These are phyloP conservation scores for Delphinus delphis DNA, from an alignment of 2,113 vertebrate species.

Conservation along the genomic window DNA sequence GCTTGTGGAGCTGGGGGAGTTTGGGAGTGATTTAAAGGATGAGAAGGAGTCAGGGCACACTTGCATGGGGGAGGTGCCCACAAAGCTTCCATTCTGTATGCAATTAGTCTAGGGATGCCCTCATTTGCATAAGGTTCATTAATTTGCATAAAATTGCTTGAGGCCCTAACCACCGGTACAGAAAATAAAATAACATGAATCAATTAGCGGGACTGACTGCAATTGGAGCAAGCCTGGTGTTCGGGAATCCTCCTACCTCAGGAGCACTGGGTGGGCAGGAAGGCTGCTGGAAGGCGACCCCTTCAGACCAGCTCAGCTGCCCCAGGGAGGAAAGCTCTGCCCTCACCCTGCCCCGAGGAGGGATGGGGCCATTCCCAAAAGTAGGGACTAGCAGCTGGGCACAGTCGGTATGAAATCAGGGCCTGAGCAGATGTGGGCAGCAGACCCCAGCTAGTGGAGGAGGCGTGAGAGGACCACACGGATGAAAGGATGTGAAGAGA, in stretches of 20 bases:
- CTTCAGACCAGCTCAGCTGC: background rate
- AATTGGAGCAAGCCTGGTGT: slow-evolving; percentile 37
- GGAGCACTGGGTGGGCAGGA: background rate
- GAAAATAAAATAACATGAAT: slow-evolving; percentile 79
- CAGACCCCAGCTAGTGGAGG: background rate
- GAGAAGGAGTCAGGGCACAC: slow-evolving; percentile 48
- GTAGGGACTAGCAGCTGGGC: background rate
- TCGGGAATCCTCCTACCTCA: slow-evolving; percentile 43
- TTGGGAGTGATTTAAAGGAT: slow-evolving; percentile 38
- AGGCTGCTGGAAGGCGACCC: background rate
- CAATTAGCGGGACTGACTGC: slow-evolving; percentile 63
- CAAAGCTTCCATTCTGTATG: slow-evolving; percentile 71
- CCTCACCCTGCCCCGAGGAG: background rate
- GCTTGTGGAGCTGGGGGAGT: background rate
- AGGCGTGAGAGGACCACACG: background rate
- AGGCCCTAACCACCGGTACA: slow-evolving; percentile 71
- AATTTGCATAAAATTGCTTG: slow-evolving; percentile 77
- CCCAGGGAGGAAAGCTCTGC: background rate
- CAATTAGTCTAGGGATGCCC: slow-evolving; percentile 77
- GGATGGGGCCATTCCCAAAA: background rate
- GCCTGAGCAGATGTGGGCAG: background rate
- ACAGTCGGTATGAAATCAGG: background rate
- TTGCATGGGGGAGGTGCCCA: slow-evolving; percentile 60
- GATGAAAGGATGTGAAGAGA: background rate
- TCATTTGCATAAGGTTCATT: slow-evolving; percentile 77